Evolutionary conservation across 2,113 vertebrate genomes (phyloP), one percentile per base, ranked within the genome.

Genomic region (Cryptotis parvus): DNA sequence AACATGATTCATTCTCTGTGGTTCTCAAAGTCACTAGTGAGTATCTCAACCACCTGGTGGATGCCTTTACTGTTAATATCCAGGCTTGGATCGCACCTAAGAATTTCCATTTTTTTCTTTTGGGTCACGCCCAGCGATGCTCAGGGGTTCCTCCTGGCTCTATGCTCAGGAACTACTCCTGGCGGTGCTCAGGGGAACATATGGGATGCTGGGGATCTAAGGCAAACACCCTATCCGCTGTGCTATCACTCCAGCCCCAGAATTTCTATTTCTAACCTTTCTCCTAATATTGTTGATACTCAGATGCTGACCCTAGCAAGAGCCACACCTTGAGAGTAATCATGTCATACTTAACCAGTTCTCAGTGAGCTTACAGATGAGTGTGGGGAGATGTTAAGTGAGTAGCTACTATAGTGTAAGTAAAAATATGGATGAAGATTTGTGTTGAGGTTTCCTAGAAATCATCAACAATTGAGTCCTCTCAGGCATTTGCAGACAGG

Each of bases 341-440:
- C 82, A 9, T 2, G 8, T 16, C n/a, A 3, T 4, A 16, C 33
- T 35, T 12, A 66, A 27, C 22, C 6, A 65, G 85, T 85, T 33
- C 31, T 89, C 27, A 45, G 0, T 55, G 52, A 75, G 14, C 69
- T 93, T 83, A 61, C 4, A 90, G 37, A 78, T 3, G 69, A 31
- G 18, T 66, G 24, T 9, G 33, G 6, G 39, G 72, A 37, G 63
- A 15, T 76, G 73, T 20, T 26, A 27, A 63, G 20, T 55, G 33
- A 61, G 35, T 5, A 90, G 11, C 9, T 15, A 49, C 14, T 33
- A 24, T 22, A 4, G 31, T 18, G 9, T 72, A 41, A n/a, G 2
- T 65, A n/a, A 3, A 66, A 20, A 77, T 87, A 16, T 35, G 33
- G 75, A 12, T 39, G 26, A 79, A 90, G 20, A 92, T 63, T 66